Evolutionary conservation across 2,797 vertebrate species (phyloP), one percentile per base, ranked within the genome.

Genomic region (Hoplostethus atlanticus): DNA sequence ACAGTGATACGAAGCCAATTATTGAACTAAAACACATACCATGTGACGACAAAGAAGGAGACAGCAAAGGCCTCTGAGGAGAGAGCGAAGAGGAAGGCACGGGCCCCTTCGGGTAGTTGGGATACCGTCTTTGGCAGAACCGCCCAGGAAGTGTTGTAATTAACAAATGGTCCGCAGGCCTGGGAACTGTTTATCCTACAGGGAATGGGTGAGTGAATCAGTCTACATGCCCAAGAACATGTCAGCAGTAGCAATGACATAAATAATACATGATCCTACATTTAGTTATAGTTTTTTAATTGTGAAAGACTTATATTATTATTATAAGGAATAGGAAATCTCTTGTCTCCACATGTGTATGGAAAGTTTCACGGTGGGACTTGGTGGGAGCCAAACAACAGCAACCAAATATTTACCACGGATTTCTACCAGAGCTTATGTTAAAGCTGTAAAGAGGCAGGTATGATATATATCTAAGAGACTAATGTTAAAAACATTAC

Each of bases 41-140:
- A 97, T 13, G 95, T 87, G 16, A 98, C 76, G 54, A 99, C 93
- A 86, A 99, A 97, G 89, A 97, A 95, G 62, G 96, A 96, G 13
- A 98, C 96, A 0, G 96, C 97, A 6, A 97, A 97, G 17, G 96
- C 95, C 92, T 99, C 97, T 0, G 97, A 98, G 0, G 94, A 92
- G 34, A 99, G 34, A 2, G 92, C 76, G 0, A 78, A 58, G 50
- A 98, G 70, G 30, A 97, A 1, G 0, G 68, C 21, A 74, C 73
- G 81, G 64, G 94, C 42, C 1, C 75, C 88, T 0, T 0, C 1
- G 15, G 96, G 95, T 21, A 97, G 95, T 40, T 63, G 50, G 11
- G 56, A 64, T n/a, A 98, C 46, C 0, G 92, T 86, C 1, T 6
- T 1, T 2, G 96, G 95, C 38, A 99, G 73, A 38, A 95, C 94